These are phyloP conservation scores for Ophion ventricosus DNA, from an alignment of 2,888 invertebrate genomes.

Conservation along the genomic window DNA sequence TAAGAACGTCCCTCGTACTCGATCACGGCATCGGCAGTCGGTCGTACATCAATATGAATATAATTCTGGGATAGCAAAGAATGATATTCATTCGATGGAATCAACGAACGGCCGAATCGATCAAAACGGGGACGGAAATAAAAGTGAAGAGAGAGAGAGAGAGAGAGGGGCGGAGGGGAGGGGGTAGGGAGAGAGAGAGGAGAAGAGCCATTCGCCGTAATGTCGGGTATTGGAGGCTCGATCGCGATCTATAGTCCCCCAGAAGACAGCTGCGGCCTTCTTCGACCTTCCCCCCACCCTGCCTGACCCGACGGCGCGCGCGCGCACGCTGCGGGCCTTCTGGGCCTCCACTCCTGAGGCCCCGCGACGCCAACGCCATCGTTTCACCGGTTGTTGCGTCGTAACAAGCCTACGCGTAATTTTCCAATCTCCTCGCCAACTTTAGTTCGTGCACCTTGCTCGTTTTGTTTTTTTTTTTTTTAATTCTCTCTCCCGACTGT, in stretches of 20 bases:
- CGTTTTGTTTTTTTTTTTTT: slow-evolving; percentile 10
- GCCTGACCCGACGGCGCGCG: slow-evolving; percentile 37
- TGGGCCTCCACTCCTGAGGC: slow-evolving; percentile 30
- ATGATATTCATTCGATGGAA: background rate
- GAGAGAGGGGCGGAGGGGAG: background rate
- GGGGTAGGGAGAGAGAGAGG: background rate
- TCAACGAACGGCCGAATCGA: slow-evolving; percentile 20
- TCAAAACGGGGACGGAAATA: slow-evolving; percentile 36
- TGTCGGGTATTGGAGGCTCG: slow-evolving; percentile 27
- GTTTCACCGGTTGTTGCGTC: slow-evolving; percentile 33
- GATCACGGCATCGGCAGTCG: too few species aligned
- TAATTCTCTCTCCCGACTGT: background rate
- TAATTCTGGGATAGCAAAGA: too few species aligned
- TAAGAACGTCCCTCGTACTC: too few species aligned
- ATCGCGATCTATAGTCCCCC: slow-evolving; percentile 42
- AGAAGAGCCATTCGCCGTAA: slow-evolving; percentile 31
- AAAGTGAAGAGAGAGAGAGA: too few species aligned
- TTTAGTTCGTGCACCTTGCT: slow-evolving; percentile 30
- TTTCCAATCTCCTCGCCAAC: slow-evolving; percentile 32
- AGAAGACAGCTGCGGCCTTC: slow-evolving; percentile 79
- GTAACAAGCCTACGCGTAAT: slow-evolving; percentile 38
- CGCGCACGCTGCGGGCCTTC: slow-evolving; percentile 17
- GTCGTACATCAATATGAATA: too few species aligned
- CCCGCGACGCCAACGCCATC: slow-evolving; percentile 49
- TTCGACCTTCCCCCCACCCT: slow-evolving; percentile 81